phyloP scores from a whole-genome alignment of 1,140 invertebrate genomes.

The Drosophila asahinai region DNA sequence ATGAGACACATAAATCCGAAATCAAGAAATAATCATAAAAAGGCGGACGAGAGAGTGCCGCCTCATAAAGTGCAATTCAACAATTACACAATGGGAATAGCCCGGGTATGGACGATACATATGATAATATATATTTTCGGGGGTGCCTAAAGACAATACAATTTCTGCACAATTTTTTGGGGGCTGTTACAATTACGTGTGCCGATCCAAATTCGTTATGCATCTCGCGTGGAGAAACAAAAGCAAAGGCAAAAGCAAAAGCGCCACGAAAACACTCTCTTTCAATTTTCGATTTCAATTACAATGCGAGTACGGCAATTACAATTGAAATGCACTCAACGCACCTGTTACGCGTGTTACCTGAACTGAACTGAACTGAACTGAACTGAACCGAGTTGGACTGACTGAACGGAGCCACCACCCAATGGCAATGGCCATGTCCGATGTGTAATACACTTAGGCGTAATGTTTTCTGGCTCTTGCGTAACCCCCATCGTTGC shows the following conservation, averaged over 20 bases:
- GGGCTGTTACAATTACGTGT: constrained; percentile 49
- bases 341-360: constrained; percentile 59
- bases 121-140: constrained; percentile 10
- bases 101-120: constrained; percentile 10
- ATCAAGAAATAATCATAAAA: constrained; percentile 26
- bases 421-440: constrained; percentile 30
- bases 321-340: constrained; percentile 63
- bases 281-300: constrained; percentile 45
- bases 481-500: constrained; percentile 6
- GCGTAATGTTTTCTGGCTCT: constrained; percentile 34
- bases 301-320: constrained; percentile 46
- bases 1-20: constrained; percentile 1
- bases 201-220: constrained; percentile 41
- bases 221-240: constrained; percentile 43
- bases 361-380: constrained; percentile 1
- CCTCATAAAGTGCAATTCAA: constrained; percentile 57
- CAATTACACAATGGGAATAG: constrained; percentile 59
- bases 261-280: constrained; percentile 7
- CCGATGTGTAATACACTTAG: constrained; percentile 41
- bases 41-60: constrained; percentile 29
- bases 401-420: constrained; percentile 16
- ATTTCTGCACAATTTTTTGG: constrained; percentile 45
- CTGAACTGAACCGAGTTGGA: constrained; percentile 2
- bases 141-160: constrained; percentile 48
- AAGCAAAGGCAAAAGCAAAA: constrained; percentile 4